Percentiles rank a stretch among this genome's conserved stretches.
These are phyloP conservation scores for Colletes gigas DNA, from an alignment of 1,140 invertebrate species.

Conservation along the genomic window DNA sequence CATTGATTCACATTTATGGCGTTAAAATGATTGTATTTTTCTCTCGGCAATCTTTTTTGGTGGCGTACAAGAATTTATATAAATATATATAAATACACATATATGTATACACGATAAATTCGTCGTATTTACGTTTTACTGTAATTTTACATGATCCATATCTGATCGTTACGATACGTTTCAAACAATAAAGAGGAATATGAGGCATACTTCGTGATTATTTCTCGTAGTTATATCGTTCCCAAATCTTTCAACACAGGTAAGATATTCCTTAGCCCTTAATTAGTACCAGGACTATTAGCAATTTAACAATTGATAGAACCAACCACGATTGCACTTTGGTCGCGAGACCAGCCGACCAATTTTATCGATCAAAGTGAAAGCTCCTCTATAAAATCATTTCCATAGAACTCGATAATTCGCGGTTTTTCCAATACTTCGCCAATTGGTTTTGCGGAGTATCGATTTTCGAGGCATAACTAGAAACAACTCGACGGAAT, in stretches of 20 bases:
- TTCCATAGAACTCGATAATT: not conserved
- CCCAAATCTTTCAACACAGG: not conserved
- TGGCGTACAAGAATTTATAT: constrained; percentile 40
- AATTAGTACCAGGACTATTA: not conserved
- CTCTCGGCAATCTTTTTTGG: constrained; percentile 51
- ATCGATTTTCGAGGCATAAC: not conserved
- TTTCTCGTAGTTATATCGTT: not conserved
- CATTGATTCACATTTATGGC: constrained; percentile 29
- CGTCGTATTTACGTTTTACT: constrained; percentile 53
- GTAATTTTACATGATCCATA: constrained; percentile 61
- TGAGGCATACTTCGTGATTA: not conserved
- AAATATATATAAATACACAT: constrained; percentile 41
- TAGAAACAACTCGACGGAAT: not conserved
- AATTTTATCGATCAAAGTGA: not conserved
- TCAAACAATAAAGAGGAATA: constrained; percentile 57
- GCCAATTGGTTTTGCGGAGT: not conserved
- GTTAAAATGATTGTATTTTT: constrained; percentile 44
- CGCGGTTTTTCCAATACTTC: not conserved
- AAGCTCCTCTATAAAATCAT: not conserved
- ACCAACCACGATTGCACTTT: not conserved
- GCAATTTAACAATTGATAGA: not conserved
- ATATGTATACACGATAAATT: constrained; percentile 46
- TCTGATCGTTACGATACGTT: constrained; percentile 52
- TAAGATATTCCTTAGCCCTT: not conserved
- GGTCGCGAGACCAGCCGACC: not conserved